phyloP scores from a whole-genome alignment of 2,888 invertebrate species.

The Agriopis aurantiaria region DNA sequence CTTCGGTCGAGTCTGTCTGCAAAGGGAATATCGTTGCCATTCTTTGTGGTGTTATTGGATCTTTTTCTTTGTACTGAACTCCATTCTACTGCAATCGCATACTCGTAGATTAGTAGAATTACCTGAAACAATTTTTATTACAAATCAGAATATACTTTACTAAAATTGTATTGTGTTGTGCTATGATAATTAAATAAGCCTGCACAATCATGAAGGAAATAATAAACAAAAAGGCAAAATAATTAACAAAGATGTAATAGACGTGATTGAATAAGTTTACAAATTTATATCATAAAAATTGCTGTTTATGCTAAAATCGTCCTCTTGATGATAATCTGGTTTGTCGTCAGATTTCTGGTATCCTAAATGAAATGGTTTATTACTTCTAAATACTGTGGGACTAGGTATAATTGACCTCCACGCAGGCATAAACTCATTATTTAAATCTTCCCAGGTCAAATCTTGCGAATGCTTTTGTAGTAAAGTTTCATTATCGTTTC shows the following conservation, averaged over 20 bases:
- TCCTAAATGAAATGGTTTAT: constrained; percentile 64
- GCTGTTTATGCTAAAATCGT: constrained; percentile 57
- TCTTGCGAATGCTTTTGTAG: constrained; percentile 11
- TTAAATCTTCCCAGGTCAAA: constrained; percentile 39
- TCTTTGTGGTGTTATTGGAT: constrained; percentile 49
- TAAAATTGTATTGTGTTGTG: background rate
- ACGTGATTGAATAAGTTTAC: constrained; percentile 2
- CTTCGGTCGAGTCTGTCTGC: constrained; percentile 77
- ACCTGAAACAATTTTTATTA: constrained; percentile 67
- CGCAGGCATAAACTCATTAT: constrained; percentile 29
- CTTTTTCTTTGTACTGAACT: constrained; percentile 73
- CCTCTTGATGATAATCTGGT: constrained; percentile 59
- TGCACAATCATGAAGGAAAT: background rate
- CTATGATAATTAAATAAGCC: background rate
- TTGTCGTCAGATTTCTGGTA: constrained; percentile 63
- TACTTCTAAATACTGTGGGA: constrained; percentile 32
- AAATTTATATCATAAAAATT: constrained; percentile 50
- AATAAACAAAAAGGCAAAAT: background rate
- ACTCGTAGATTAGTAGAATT: constrained; percentile 84
- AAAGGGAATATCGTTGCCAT: constrained; percentile 63
- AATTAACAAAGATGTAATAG: background rate
- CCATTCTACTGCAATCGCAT: constrained; percentile 81
- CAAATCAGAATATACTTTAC: background rate
- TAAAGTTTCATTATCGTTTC: background rate
- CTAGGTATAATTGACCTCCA: constrained; percentile 59